phyloP scores from a whole-genome alignment of 2,797 vertebrate genomes.

The Petrocephalus schoutedeni region DNA sequence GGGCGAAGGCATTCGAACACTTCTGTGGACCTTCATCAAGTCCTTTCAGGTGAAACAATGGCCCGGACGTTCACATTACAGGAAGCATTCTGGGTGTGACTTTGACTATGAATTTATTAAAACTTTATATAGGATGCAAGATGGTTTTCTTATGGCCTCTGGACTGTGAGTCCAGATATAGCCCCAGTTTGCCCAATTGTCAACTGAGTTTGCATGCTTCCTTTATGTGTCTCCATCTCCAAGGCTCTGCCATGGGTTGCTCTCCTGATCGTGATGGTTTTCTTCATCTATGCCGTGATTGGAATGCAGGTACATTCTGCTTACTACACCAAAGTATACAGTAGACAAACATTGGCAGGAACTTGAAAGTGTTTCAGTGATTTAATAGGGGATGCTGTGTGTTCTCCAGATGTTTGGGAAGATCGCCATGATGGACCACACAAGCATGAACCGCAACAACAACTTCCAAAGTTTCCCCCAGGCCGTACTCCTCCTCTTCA shows the following conservation, averaged over 20 bases:
- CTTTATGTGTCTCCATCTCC: conserved; percentile 7
- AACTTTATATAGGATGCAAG: background rate
- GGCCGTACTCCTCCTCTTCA: conserved; percentile 91
- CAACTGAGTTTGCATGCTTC: background rate
- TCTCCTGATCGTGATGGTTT: conserved; percentile 94
- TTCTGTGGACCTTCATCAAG: conserved; percentile 98
- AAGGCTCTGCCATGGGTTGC: conserved; percentile 96
- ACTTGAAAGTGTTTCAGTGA: background rate
- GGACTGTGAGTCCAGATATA: background rate
- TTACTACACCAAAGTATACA: background rate
- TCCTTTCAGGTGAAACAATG: conserved; percentile 84
- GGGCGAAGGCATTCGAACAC: conserved; percentile 92
- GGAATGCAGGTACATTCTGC: conserved; percentile 87
- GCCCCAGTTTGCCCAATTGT: background rate
- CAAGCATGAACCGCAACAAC: conserved; percentile 97
- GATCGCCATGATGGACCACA: conserved; percentile 92
- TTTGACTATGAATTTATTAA: background rate
- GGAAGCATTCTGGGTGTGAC: background rate
- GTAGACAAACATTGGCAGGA: background rate
- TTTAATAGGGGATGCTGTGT: background rate
- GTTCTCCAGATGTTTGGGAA: conserved; percentile 87
- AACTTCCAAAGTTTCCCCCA: conserved; percentile 98
- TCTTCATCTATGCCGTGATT: conserved; percentile 98
- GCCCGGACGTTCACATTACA: background rate
- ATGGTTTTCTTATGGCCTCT: background rate